Evolutionary conservation across 1,140 invertebrate species (phyloP), one percentile per base, ranked within the genome.

Genomic region (Proales similis): DNA sequence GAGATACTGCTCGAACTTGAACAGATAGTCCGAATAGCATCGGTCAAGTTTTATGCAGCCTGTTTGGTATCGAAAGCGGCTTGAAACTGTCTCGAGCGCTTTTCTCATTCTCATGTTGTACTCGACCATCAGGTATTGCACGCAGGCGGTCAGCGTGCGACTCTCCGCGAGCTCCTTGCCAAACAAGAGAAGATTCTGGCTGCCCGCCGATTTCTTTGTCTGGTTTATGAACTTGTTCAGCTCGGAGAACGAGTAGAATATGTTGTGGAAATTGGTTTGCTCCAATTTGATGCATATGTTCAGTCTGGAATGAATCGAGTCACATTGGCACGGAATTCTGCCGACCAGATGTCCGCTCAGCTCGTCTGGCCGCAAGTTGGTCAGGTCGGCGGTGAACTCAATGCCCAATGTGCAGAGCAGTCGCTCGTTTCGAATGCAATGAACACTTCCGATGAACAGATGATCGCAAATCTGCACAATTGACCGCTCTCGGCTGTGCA

Each of bases 61-160:
- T n/a, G n/a, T n/a, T n/a, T n/a, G n/a, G n/a, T n/a, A n/a, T n/a
- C n/a, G n/a, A n/a, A n/a, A n/a, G n/a, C n/a, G n/a, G n/a, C 45
- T 22, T 17, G 26, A 11, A 2, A 57, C 36, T 39, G 33, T 22
- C 14, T 57, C 19, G 3, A 57, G 33, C 9, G 51, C 51, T 38
- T 26, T 57, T 3, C 45, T 29, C 2, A 57, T 17, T 19, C 36
- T 39, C 51, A 57, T 57, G 5, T 57, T 39, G 29, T 57, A 57
- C 51, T 57, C 51, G 12, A 57, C 20, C 51, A 57, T 57, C 26
- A 57, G 45, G 45, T 57, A 57, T 22, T 57, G 51, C n/a, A 39
- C 36, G 11, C 24, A 36, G 7, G 51, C 51, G 17, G 24, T 29
- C 17, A 57, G 14, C 22, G 45, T 39, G 24, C 45, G 33, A 57